phyloP scores from a whole-genome alignment of 2,888 invertebrate species.

The Leptopilina syphax region DNA sequence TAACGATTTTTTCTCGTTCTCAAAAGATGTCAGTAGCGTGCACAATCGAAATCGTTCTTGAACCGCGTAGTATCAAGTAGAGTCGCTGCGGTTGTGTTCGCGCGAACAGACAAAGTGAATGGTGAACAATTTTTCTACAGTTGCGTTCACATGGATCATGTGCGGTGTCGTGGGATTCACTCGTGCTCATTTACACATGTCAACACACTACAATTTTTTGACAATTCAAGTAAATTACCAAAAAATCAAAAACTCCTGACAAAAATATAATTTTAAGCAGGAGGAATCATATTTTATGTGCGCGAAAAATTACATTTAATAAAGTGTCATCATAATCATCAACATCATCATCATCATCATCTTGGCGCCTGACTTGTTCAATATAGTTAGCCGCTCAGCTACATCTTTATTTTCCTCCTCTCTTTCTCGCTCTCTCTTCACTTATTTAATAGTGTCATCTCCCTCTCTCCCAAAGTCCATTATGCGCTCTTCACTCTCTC shows the following conservation, averaged over 20 bases:
- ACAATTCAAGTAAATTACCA: neutral
- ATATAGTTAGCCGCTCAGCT: neutral
- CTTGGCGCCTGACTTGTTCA: constrained; percentile 24
- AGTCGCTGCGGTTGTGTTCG: constrained; percentile 36
- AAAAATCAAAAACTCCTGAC: neutral
- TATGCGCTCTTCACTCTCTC: constrained; percentile 2
- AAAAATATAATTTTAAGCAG: neutral
- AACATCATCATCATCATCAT: neutral
- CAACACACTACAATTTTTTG: neutral
- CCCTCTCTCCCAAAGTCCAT: constrained; percentile 9
- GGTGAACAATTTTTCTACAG: constrained; percentile 26
- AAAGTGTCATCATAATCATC: constrained; percentile 1
- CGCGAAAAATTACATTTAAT: constrained; percentile 16
- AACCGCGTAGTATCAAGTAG: constrained; percentile 17
- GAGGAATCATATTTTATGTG: neutral
- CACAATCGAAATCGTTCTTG: constrained; percentile 30
- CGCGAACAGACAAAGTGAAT: constrained; percentile 41
- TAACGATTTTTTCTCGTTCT: neutral
- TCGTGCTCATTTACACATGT: neutral
- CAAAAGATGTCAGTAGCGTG: constrained; percentile 36
- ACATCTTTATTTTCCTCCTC: constrained; percentile 28
- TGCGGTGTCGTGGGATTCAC: constrained; percentile 19
- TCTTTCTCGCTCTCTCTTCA: constrained; percentile 13
- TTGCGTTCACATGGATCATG: constrained; percentile 9
- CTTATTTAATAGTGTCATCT: constrained; percentile 15